Evolutionary conservation across 2,113 vertebrate genomes (phyloP), one percentile per base, ranked within the genome.

Genomic region (Morone chrysops): DNA sequence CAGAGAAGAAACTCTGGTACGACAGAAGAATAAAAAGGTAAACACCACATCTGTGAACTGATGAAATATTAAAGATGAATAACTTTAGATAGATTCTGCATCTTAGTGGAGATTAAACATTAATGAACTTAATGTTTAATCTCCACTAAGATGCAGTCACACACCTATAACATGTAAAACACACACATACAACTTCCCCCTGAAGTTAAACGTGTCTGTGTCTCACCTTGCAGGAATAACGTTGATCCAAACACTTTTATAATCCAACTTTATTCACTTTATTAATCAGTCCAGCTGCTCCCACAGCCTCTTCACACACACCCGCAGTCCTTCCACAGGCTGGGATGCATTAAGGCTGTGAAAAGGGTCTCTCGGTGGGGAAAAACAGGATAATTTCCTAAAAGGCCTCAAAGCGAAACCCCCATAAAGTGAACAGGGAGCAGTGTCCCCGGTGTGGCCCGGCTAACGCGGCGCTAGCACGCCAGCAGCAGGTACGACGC

Each of bases 351-450:
- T 70, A 87, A 87, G 84, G 87, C 79, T 71, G 57, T 31, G 5
- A 56, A 68, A 75, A 60, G 6, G 4, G 50, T 70, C 59, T 72
- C 45, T 71, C 16, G 10, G 68, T 80, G 43, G 11, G 40, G 12
- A 79, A 60, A 59, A n/a, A 53, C 18, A 11, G 22, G 53, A 69
- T 70, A 63, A 81, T 31, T 80, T 85, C 86, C 86, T 63, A 63
- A 11, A 90, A 94, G 93, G 94, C 93, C 94, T 89, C 90, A 69
- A 43, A 85, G 75, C 78, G 40, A 90, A 82, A 81, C 72, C 78
- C 68, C 74, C 74, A 78, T 65, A 56, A 66, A 87, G 84, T 85
- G 81, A 93, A 76, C 72, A 76, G 83, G 53, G 73, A 88, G 81
- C 81, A 89, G 84, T 86, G 61, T 61, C 86, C 25, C 25, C 25